Conservation (phyloP, 2,113 vertebrate genomes). For the Phycodurus eques region DNA sequence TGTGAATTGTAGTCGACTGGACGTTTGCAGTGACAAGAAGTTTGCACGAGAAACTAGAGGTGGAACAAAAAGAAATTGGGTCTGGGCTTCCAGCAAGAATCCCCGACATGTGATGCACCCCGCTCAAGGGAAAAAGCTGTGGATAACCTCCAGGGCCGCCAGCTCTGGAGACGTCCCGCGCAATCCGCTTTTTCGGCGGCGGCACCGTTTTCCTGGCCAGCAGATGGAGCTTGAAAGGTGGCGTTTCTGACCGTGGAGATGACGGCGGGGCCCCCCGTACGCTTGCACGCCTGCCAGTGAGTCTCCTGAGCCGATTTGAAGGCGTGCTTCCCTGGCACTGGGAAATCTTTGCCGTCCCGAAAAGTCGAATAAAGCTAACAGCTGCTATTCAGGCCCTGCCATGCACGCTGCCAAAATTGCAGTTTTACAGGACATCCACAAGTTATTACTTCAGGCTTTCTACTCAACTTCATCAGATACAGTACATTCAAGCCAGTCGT, state of each 20-base stretch:
- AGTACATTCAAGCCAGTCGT: neutral
- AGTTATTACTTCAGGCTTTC: neutral
- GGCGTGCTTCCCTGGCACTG: conserved; percentile 63
- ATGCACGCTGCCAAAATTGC: conserved; percentile 35
- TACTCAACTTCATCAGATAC: conserved; percentile 29
- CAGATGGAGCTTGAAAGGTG: conserved; percentile 67
- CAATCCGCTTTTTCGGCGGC: conserved; percentile 61
- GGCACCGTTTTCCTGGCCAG: conserved; percentile 57
- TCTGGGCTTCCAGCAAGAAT: conserved; percentile 53
- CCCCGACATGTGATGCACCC: conserved; percentile 54
- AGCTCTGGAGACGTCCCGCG: conserved; percentile 65
- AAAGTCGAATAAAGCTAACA: conserved; percentile 79
- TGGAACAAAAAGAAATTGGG: conserved; percentile 15
- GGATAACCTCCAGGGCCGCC: conserved; percentile 62
- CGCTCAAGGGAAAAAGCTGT: conserved; percentile 56
- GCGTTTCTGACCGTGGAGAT: conserved; percentile 65
- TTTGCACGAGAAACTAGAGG: conserved; percentile 12
- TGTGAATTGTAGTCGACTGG: neutral
- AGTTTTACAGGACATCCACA: neutral
- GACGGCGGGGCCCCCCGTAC: conserved; percentile 4
- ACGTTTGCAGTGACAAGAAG: neutral
- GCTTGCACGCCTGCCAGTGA: conserved; percentile 60
- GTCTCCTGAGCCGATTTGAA: conserved; percentile 71
- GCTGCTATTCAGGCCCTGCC: conserved; percentile 76
- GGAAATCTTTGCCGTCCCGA: conserved; percentile 70